Evolutionary conservation across 1,140 invertebrate species (phyloP).

Genomic region (Apis cerana): DNA sequence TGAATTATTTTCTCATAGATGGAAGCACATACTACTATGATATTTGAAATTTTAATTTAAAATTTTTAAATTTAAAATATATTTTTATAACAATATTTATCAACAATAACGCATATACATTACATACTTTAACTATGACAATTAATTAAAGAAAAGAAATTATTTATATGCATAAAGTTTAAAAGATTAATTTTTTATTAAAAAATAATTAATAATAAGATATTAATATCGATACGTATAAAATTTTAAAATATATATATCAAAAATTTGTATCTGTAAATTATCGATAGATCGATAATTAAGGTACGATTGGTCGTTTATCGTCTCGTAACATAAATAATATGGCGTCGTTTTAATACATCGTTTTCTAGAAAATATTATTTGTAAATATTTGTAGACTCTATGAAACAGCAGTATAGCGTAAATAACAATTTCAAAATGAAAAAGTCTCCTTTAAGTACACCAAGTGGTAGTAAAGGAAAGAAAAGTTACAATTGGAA

Average conservation of each 20-base stretch:
- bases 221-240: neutral
- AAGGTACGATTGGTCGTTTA: neutral
- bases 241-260: neutral
- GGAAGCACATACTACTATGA: neutral
- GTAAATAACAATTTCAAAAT: conserved; percentile 46
- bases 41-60: too few species aligned
- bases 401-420: neutral
- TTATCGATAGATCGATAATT: neutral
- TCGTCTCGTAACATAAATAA: neutral
- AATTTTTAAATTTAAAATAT: too few species aligned
- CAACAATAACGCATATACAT: too few species aligned
- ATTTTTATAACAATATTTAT: too few species aligned
- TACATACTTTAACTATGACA: too few species aligned
- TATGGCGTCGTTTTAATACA: conserved; percentile 23
- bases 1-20: neutral
- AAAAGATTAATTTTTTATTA: too few species aligned
- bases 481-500: conserved; percentile 51
- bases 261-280: neutral
- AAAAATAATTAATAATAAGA: neutral
- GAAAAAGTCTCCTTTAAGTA: conserved; percentile 71
- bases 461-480: conserved; percentile 44
- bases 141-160: too few species aligned
- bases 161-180: too few species aligned
- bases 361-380: conserved; percentile 20
- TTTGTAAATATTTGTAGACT: conserved; percentile 44